Evolutionary conservation across 2,113 vertebrate genomes (phyloP), one percentile per base, ranked within the genome.

Genomic region (Toxotes chatareus): DNA sequence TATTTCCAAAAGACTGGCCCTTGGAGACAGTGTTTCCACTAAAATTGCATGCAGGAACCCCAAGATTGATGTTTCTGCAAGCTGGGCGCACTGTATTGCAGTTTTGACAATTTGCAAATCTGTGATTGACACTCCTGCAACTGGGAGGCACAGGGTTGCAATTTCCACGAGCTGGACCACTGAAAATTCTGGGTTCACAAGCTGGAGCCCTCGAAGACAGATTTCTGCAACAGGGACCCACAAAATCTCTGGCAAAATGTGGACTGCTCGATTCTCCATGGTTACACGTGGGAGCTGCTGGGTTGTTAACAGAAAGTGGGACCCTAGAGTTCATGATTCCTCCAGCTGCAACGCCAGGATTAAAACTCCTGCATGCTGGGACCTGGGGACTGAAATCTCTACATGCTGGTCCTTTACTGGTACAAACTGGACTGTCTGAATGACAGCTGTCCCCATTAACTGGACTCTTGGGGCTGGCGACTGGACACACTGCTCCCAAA

Each of bases 161-260:
- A 7, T 19, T 72, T 60, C 63, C 71, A 55, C 1, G 14, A 38
- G n/a, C 2, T 47, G 59, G 51, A 36, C 57, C 2, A 46, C 46
- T 84, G 27, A 64, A 69, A 4, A 64, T 4, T 38, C 47, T 68
- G 0, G 79, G 16, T 55, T 90, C 79, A 81, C 47, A 65, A 4
- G 51, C n/a, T 9, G 72, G 46, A 27, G 55, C 0, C 32, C 8
- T 83, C 12, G 56, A 38, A 51, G 63, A 14, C 31, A 63, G 11
- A 65, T 79, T 84, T 69, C 38, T 65, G 56, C 84, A 82, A 46
- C 74, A 82, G 0, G 85, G 80, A 0, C 75, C 82, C 34, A 76
- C 75, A 68, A 76, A 87, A 19, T 10, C 36, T 32, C 63, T 71
- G 51, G 2, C 31, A 13, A 75, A 7, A 38, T 57, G 17, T 51